Conservation (phyloP, 2,888 invertebrate genomes). For the Smittia aterrima region DNA sequence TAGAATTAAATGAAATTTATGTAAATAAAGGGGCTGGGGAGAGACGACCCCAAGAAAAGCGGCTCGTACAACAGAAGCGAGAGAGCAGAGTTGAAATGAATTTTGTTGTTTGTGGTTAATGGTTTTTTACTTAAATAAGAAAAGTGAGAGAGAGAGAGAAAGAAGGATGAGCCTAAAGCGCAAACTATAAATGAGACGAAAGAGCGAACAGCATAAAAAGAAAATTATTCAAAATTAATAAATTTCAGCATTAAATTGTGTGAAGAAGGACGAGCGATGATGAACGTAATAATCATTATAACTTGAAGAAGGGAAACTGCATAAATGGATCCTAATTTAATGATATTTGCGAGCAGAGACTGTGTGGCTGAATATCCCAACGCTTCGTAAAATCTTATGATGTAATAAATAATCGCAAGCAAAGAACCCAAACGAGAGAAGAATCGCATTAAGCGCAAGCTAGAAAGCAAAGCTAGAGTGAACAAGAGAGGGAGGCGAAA, state of each 20-base stretch:
- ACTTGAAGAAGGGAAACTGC: neutral
- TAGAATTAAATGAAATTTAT: slow-evolving; percentile 26
- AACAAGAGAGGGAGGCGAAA: neutral
- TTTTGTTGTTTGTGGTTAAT: slow-evolving; percentile 28
- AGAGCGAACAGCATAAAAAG: neutral
- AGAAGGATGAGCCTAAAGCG: neutral
- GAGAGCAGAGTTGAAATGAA: slow-evolving; percentile 25
- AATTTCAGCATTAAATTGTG: neutral
- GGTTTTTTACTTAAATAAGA: neutral
- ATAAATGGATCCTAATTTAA: slow-evolving; percentile 35
- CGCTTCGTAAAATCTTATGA: too few species aligned
- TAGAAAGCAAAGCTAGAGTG: neutral
- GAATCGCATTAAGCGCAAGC: too few species aligned
- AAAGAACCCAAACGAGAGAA: too few species aligned
- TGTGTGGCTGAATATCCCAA: neutral
- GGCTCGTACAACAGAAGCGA: neutral
- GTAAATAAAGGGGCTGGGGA: slow-evolving; percentile 35
- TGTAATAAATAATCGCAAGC: too few species aligned
- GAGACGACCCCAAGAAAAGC: neutral
- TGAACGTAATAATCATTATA: slow-evolving; percentile 30
- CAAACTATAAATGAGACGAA: neutral
- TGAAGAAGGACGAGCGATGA: neutral
- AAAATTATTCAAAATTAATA: slow-evolving; percentile 19
- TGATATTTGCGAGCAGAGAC: slow-evolving; percentile 18
- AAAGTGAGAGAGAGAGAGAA: neutral